These are phyloP conservation scores for Hemicordylus capensis DNA, from an alignment of 2,113 vertebrate genomes.

Conservation along the genomic window DNA sequence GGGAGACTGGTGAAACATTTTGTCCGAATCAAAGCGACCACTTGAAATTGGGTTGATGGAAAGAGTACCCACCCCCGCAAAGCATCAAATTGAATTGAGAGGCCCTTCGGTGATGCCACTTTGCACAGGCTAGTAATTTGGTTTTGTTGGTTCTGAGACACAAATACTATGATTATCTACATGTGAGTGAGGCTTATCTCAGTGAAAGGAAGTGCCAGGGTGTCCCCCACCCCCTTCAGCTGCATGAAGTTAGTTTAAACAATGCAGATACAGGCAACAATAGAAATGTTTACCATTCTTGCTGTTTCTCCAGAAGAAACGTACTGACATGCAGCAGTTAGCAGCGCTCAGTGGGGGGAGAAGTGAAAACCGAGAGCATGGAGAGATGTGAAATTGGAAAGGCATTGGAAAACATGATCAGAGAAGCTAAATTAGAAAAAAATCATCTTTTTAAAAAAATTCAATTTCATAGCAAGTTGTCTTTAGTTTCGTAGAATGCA, in stretches of 20 bases:
- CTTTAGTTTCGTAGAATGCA: slow-evolving; percentile 57
- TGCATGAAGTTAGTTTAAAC: slow-evolving; percentile 5
- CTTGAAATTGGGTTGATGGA: too few relatives aligned
- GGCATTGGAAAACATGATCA: slow-evolving; percentile 58
- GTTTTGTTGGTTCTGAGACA: neutral
- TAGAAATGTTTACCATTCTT: neutral
- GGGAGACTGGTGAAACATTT: too few relatives aligned
- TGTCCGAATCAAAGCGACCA: too few relatives aligned
- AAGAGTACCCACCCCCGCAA: too few relatives aligned
- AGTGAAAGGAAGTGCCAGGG: slow-evolving; percentile 3
- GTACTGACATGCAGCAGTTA: slow-evolving; percentile 26
- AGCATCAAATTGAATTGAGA: too few relatives aligned
- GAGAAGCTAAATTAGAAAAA: slow-evolving; percentile 60
- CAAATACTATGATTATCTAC: slow-evolving; percentile 1
- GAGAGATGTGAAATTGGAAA: slow-evolving; percentile 49
- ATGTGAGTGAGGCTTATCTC: neutral
- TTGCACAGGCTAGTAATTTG: too few relatives aligned
- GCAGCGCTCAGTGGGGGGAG: slow-evolving; percentile 47
- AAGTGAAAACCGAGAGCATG: slow-evolving; percentile 46
- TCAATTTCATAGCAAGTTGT: slow-evolving; percentile 63
- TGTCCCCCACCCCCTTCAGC: slow-evolving; percentile 13
- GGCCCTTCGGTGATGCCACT: too few relatives aligned
- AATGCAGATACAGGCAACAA: slow-evolving; percentile 1
- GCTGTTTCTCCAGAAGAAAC: slow-evolving; percentile 21
- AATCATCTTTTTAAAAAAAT: slow-evolving; percentile 49